Evolutionary conservation across 2,797 vertebrate species (phyloP).

Genomic region (Halcyon chelicuti): DNA sequence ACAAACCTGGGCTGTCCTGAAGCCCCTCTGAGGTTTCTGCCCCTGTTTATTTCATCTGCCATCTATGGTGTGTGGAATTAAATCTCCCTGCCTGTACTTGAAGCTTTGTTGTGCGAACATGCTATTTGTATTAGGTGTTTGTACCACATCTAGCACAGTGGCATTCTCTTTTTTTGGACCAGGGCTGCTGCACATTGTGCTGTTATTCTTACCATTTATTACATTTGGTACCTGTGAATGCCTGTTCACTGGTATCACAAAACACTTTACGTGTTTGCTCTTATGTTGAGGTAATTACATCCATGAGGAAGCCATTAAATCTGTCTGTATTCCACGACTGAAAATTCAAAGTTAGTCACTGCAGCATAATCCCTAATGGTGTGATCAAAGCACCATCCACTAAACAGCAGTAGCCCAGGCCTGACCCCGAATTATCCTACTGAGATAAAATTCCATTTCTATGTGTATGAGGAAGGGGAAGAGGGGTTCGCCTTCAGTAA

Average conservation of each 20-base stretch:
- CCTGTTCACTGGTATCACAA: neutral
- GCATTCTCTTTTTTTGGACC: neutral
- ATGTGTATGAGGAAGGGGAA: neutral
- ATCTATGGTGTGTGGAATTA: neutral
- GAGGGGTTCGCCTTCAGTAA: neutral
- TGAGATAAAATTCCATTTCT: neutral
- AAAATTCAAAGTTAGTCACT: neutral
- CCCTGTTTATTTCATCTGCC: neutral
- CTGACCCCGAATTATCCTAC: neutral
- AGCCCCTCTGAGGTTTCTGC: neutral
- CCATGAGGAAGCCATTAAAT: neutral
- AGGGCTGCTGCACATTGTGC: neutral
- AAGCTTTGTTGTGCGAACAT: neutral
- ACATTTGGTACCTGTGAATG: neutral
- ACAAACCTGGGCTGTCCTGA: neutral
- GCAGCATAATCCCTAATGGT: no score
- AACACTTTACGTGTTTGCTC: rapidly evolving
- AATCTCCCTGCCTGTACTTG: neutral
- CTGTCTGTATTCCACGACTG: neutral
- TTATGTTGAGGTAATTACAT: neutral
- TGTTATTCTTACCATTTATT: neutral
- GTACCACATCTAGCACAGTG: neutral
- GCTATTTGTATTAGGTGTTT: neutral
- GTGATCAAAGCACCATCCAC: neutral
- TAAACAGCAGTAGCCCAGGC: neutral